These are phyloP conservation scores for Sebastes reedi DNA, from an alignment of 2,797 vertebrate species.

Conservation along the genomic window DNA sequence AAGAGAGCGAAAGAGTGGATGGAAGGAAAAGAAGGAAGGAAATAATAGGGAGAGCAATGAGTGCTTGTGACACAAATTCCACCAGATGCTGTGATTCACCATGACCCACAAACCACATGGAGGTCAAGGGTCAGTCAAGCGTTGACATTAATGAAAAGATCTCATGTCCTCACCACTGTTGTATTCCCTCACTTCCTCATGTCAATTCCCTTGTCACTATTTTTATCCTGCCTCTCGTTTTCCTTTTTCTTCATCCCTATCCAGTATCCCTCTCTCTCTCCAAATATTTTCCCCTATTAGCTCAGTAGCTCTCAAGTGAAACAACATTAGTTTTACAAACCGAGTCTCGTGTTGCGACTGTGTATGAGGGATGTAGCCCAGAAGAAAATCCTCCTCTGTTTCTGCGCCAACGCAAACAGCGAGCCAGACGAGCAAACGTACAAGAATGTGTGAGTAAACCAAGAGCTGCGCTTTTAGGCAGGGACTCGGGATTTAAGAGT, in stretches of 20 bases:
- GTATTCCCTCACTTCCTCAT: constrained; percentile 27
- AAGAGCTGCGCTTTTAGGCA: constrained; percentile 48
- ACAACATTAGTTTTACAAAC: constrained; percentile 54
- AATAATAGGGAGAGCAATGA: constrained; percentile 18
- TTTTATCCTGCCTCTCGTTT: neutral
- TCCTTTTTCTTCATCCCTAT: neutral
- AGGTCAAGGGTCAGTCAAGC: constrained; percentile 63
- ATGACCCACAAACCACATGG: constrained; percentile 40
- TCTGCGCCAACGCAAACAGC: constrained; percentile 65
- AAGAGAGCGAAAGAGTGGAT: neutral
- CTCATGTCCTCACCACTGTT: neutral
- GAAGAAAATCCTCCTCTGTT: constrained; percentile 39
- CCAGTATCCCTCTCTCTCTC: neutral
- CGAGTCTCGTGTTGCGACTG: constrained; percentile 39
- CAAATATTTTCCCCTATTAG: constrained; percentile 2
- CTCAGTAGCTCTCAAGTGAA: constrained; percentile 34
- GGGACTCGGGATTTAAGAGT: constrained; percentile 57
- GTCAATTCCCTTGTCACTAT: constrained; percentile 21
- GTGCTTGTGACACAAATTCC: constrained; percentile 60
- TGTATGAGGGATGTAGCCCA: constrained; percentile 44
- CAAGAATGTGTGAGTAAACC: constrained; percentile 62
- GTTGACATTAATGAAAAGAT: constrained; percentile 56
- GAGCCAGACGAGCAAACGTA: constrained; percentile 48
- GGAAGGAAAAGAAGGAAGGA: constrained; percentile 1
- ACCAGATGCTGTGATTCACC: constrained; percentile 34